Base-by-base conservation (phyloP, 1,140 invertebrate species). In the Anoplolepis gracilipes region DNA sequence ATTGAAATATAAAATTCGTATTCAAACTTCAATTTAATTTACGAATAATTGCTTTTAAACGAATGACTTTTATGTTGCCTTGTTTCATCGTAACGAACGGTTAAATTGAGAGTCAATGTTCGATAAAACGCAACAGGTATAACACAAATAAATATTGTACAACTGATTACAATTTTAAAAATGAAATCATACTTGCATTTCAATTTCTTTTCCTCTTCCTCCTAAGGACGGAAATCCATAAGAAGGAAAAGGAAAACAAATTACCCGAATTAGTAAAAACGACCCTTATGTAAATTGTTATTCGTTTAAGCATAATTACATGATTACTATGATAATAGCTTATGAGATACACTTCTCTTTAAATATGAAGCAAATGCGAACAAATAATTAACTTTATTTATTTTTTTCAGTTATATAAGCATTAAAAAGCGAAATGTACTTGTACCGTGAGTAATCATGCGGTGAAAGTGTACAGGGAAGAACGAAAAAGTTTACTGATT, bases 401-500 rank as follows among this genome's bases (percentile, higher is more conserved):
- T 13, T 53, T 53, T 53, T 53, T 70, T 57, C 13, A 5, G n/a
- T 2, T 36, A 36, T 36, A 36, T 36, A 36, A 36, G 33, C 2
- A 6, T 36, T 36, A 36, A 4, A 36, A 19, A 81, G 53, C 11
- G 42, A 72, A 5, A 72, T 25, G 10, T 4, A 39, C 1, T 69
- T n/a, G n/a, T n/a, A n/a, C n/a, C 11, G 13, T 25, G 30, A 39
- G 33, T 42, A 78, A 70, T 33, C 46, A 16, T 8, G 36, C 0
- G 10, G 30, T 25, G 16, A 25, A 22, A 57, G 28, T 28, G 2
- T 16, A 13, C 11, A 19, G 11, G 55, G 19, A 7, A n/a, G n/a
- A 46, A 67, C 10, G 19, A 61, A 81, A 81, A 85, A 85, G 57
- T 76, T 78, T 81, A 70, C 33, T n/a, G n/a, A 42, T 81, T 81